A percentile compares a stretch with the other conserved stretches of the same genome.
These are phyloP conservation scores for Rotaria sp. DNA, from an alignment of 2,888 invertebrate species.

Conservation along the genomic window DNA sequence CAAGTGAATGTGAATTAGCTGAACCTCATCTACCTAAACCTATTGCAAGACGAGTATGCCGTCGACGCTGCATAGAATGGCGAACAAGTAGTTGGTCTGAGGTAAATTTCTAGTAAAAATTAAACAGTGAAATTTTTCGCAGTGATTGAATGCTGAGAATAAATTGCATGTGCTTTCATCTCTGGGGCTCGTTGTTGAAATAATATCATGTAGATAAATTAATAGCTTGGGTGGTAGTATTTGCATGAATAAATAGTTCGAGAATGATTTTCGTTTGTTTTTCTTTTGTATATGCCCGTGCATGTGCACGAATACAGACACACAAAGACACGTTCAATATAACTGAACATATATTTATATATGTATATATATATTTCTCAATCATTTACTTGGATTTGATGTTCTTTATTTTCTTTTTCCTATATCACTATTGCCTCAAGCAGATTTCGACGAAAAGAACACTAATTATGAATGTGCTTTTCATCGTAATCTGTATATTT, in stretches of 20 bases:
- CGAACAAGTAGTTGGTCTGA: constrained; percentile 27
- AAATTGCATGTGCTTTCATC: not conserved
- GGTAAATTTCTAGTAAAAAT: not conserved
- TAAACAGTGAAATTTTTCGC: no score
- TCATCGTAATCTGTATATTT: not conserved
- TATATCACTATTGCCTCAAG: not conserved
- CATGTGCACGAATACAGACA: not conserved
- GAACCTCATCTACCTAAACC: not conserved
- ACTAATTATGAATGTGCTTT: not conserved
- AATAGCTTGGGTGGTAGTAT: not conserved
- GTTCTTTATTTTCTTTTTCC: not conserved
- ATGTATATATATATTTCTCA: not conserved
- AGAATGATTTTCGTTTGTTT: not conserved
- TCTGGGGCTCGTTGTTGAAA: not conserved
- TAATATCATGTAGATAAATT: not conserved
- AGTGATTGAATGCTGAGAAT: not conserved
- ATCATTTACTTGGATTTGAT: not conserved
- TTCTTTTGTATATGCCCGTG: not conserved
- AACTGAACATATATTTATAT: not conserved
- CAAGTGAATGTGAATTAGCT: constrained; percentile 30
- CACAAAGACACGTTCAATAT: not conserved
- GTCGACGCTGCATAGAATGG: not conserved
- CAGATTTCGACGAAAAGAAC: constrained; percentile 1
- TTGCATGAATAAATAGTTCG: not conserved
- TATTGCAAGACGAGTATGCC: not conserved